These are phyloP conservation scores for Seira musarum DNA, from an alignment of 2,888 invertebrate genomes.

Conservation along the genomic window DNA sequence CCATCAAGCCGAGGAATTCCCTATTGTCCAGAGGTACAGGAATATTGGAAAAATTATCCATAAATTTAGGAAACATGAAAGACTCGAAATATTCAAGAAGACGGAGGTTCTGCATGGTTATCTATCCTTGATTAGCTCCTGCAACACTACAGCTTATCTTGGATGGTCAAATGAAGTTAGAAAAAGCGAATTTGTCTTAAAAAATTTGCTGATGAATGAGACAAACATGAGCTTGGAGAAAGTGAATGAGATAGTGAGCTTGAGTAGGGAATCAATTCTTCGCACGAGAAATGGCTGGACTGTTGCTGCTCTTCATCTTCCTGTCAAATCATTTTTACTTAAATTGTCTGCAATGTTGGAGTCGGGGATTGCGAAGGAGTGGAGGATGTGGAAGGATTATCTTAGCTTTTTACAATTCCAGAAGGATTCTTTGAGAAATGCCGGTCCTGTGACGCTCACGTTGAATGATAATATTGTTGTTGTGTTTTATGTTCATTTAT, in stretches of 20 bases:
- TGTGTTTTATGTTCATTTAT: no score
- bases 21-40: no score
- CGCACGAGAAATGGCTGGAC: neutral
- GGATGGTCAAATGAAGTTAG: slow-evolving; percentile 3
- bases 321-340: neutral
- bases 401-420: neutral
- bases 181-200: neutral
- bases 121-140: neutral
- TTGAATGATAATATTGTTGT: no score
- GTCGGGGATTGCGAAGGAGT: slow-evolving; percentile 25
- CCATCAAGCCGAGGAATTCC: no score
- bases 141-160: slow-evolving; percentile 15
- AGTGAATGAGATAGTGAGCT: neutral
- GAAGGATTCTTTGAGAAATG: no score
- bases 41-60: no score
- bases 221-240: neutral
- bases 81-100: no score
- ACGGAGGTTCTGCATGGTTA: no score
- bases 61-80: no score
- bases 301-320: neutral
- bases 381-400: slow-evolving; percentile 4
- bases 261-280: neutral
- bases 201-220: neutral
- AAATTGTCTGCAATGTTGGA: neutral
- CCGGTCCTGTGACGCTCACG: no score